Base-by-base conservation (phyloP, 2,797 vertebrate genomes). In the Sebastes alutus region DNA sequence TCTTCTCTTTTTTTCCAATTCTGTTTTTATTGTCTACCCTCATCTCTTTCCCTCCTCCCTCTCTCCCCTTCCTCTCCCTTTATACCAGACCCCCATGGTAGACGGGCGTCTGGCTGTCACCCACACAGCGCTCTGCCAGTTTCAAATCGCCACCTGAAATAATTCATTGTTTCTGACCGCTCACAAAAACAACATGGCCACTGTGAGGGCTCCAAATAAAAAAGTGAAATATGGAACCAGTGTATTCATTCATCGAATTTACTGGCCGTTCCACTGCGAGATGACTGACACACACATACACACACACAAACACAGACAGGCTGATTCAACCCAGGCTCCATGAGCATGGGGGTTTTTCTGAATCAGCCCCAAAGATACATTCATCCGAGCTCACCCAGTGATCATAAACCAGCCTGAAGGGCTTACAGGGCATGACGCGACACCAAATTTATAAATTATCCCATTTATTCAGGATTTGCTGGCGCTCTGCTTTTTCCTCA, bases 111-210 rank as follows among this genome's bases (percentile, higher is more conserved):
- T 90, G 89, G 90, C 89, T 74, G 85, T 91, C 88, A 90, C 88
- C 88, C 86, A 69, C 88, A 76, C 75, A 52, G 72, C 62, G 60
- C 84, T 88, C 85, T 86, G 88, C 93, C 92, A 92, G 85, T 64
- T 77, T 90, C 79, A 64, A 75, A 88, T 88, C 72, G 85, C 90
- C 90, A 91, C 88, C 88, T 94, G 86, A 93, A 93, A 93, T 93
- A 85, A 91, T 93, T 92, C 88, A 91, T 92, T 93, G 90, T 92
- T 91, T 92, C 85, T 88, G 90, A 87, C 84, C 61, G 69, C 81
- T 83, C 81, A 77, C 82, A 85, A 93, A 92, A 89, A 92, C 83
- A 93, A 92, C 90, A 89, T 18, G 77, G 84, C 83, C 87, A 86
- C 80, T 90, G 92, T 90, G 90, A 91, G 72, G 64, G 83, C 82